Base-by-base conservation (phyloP, 1,140 invertebrate genomes). In the Cherax quadricarinatus region DNA sequence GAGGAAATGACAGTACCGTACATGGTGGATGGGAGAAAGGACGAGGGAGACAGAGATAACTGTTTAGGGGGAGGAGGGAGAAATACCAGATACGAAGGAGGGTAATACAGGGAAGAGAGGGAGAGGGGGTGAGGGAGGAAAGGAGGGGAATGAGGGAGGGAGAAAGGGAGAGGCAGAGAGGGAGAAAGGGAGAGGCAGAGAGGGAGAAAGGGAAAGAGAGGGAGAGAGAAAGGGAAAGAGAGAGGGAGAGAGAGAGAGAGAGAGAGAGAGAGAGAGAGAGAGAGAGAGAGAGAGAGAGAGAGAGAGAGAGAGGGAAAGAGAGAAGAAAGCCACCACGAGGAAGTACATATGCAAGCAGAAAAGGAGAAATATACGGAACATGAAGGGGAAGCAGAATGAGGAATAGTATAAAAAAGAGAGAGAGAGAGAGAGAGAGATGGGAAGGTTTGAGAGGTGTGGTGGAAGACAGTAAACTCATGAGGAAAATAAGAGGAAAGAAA, bases 271-370 rank as follows among this genome's bases (percentile, higher is more conserved):
- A n/a, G 51, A 82, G 41, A 21, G 5, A 24, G 30, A n/a, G 48
- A 49, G 30, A 51, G 53, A n/a, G 53, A 82, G 53, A 41, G 81
- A 57, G 53, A 83, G 49, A 21, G 53, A 60, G 51, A 16, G 51
- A 49, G 53, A 60, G 81, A 21, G 51, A 60, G 49, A 83, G 60
- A 18, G 18, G 60, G 21, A 21, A 53, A 84, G 82, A 62, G 53
- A 84, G 82, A 84, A 53, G 21, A 24, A n/a, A 84, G 82, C 24
- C n/a, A 14, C 30, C n/a, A 84, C n/a, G 24, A n/a, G 62, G 53
- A 62, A 53, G 62, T 21, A 84, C 53, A 30, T 6, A 84, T 57
- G 62, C 18, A 62, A 4, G 21, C 1, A 83, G 53, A 60, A 49
- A 83, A 21, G 60, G 53, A 60, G 7, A n/a, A 51, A 60, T 51